Evolutionary conservation across 1,140 invertebrate genomes (phyloP), one percentile per base, ranked within the genome.

Genomic region (Physella acuta): DNA sequence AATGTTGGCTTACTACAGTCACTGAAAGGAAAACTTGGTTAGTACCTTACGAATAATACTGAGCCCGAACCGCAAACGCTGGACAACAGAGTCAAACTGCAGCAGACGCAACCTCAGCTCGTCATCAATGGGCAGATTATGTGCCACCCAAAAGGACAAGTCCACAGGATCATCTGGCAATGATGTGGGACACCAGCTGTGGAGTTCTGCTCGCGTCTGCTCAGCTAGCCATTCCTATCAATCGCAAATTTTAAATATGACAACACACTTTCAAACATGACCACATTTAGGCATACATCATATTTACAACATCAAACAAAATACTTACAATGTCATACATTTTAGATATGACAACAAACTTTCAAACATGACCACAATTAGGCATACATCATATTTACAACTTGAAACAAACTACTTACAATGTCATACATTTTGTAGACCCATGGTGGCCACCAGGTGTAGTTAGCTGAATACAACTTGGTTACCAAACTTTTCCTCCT

Each of bases 101-200:
- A 93, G 86, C 36, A 92, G 81, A 68, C 84, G 82, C 4, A 91
- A 82, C 30, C 89, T 85, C 70, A 89, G 87, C 52, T 83, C 82
- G 73, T 91, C 87, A 74, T 89, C 86, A 60, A 93, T 82, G 34
- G 90, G 87, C 33, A 94, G 82, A 84, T 92, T 92, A 71, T 90
- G 89, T 52, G 90, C 90, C 53, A 92, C 88, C 91, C 92, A 93
- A 84, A 90, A 93, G 20, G 91, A 92, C 74, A 93, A 86, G 71
- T 91, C 88, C 63, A 88, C 83, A 11, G 90, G 87, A 83, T 91
- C 89, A 70, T 83, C 80, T 2, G 91, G 91, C 78, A 91, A 81
- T 28, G 81, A 73, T 36, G 80, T 75, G 30, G 73, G 63, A 51
- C 74, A 69, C 85, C 85, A 87, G 53, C 78, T 81, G 44, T 76